A percentile compares a stretch with the other conserved stretches of the same genome.
Evolutionary conservation across 2,113 vertebrate genomes (phyloP).

Genomic region (Haemorhous mexicanus): DNA sequence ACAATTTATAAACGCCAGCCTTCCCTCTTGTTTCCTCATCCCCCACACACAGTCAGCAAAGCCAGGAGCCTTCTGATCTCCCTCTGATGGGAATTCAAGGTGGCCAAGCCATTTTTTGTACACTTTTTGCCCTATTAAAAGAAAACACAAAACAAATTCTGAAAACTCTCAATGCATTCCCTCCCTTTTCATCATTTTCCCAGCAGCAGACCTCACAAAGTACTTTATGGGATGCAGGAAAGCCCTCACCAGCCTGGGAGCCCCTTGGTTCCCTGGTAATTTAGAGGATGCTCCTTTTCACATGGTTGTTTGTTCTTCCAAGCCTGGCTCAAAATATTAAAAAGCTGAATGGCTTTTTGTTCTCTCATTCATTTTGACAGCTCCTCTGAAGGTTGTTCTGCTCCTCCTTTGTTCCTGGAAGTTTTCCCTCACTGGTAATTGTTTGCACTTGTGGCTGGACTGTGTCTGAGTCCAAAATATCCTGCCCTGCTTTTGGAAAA

Average conservation of each 20-base stretch:
- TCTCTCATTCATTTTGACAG: neutral
- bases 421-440: neutral
- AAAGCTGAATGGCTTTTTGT: neutral
- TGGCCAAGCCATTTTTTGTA: neutral
- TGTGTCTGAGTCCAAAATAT: rapidly evolving
- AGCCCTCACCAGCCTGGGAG: neutral
- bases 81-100: neutral
- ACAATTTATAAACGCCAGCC: neutral
- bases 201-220: neutral
- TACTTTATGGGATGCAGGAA: neutral
- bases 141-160: neutral
- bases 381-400: neutral
- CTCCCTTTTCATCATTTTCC: neutral
- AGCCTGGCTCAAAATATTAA: neutral
- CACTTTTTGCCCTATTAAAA: neutral
- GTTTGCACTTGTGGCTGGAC: neutral
- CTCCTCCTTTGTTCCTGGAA: neutral
- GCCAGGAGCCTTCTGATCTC: neutral
- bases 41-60: neutral
- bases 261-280: neutral
- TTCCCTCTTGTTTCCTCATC: neutral
- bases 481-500: neutral
- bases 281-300: neutral
- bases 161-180: neutral
- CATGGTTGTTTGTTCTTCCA: neutral